phyloP scores from a whole-genome alignment of 2,888 invertebrate genomes.

The Cataglyphis albicans region DNA sequence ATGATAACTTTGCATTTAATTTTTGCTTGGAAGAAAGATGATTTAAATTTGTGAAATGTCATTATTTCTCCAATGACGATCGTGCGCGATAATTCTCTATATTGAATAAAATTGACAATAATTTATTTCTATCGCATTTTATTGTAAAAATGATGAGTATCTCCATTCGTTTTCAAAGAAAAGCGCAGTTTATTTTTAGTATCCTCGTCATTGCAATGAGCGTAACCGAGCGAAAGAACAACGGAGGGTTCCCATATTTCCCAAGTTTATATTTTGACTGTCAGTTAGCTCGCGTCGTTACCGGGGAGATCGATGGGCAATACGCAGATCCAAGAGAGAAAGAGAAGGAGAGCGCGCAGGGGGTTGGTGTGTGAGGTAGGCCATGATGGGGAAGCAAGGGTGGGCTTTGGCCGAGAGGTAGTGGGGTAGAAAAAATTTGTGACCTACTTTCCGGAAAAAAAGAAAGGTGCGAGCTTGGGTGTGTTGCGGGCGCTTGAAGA shows the following conservation, averaged over 20 bases:
- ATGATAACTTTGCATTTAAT: neutral
- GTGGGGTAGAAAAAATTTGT: conserved; percentile 76
- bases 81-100: neutral
- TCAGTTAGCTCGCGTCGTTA: conserved; percentile 52
- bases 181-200: conserved; percentile 38
- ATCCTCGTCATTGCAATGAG: neutral
- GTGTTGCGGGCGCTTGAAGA: conserved; percentile 25
- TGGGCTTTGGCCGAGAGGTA: conserved; percentile 63
- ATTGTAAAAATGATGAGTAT: neutral
- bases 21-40: neutral
- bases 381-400: conserved; percentile 74
- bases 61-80: neutral
- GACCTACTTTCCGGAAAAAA: conserved; percentile 71
- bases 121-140: neutral
- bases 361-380: conserved; percentile 80
- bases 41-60: neutral
- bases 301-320: conserved; percentile 68
- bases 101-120: neutral
- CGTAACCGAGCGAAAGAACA: conserved; percentile 41
- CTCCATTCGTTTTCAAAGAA: neutral
- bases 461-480: conserved; percentile 57
- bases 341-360: conserved; percentile 55
- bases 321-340: conserved; percentile 59
- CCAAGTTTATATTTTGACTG: conserved; percentile 64
- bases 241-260: conserved; percentile 40